Percentiles rank a stretch among this genome's conserved stretches.
Conservation (phyloP, 2,113 vertebrate species). For the Percina caprodes region DNA sequence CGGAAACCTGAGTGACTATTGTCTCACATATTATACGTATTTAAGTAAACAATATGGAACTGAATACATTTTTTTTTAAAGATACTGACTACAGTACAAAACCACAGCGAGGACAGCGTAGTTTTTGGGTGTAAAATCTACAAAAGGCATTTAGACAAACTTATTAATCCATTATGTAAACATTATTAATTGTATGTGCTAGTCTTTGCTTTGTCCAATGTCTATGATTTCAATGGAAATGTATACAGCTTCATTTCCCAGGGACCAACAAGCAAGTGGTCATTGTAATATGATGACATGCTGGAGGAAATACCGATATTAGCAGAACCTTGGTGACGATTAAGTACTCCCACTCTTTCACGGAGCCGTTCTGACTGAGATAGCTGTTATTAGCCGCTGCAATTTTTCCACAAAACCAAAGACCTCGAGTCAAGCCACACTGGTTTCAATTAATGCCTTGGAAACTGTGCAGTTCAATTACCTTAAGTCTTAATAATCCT, state of each 20-base stretch:
- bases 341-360: not conserved
- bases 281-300: not conserved
- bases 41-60: not conserved
- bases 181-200: constrained; percentile 15
- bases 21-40: too few relatives aligned
- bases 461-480: not conserved
- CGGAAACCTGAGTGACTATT: too few relatives aligned
- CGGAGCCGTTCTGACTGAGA: not conserved
- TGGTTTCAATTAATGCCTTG: not conserved
- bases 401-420: not conserved
- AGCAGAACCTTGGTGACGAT: not conserved
- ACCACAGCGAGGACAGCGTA: not conserved
- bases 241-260: not conserved
- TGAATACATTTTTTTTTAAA: not conserved
- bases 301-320: not conserved
- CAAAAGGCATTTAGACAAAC: constrained; percentile 15
- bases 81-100: constrained; percentile 4
- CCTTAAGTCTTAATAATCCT: constrained; percentile 7
- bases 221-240: not conserved
- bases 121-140: constrained; percentile 13
- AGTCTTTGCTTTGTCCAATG: not conserved
- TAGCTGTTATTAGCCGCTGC: constrained; percentile 13
- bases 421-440: not conserved
- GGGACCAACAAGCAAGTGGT: not conserved
- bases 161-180: constrained; percentile 37